Evolutionary conservation across 2,113 vertebrate genomes (phyloP), one percentile per base, ranked within the genome.

Genomic region (Andinoacara biseriatus): DNA sequence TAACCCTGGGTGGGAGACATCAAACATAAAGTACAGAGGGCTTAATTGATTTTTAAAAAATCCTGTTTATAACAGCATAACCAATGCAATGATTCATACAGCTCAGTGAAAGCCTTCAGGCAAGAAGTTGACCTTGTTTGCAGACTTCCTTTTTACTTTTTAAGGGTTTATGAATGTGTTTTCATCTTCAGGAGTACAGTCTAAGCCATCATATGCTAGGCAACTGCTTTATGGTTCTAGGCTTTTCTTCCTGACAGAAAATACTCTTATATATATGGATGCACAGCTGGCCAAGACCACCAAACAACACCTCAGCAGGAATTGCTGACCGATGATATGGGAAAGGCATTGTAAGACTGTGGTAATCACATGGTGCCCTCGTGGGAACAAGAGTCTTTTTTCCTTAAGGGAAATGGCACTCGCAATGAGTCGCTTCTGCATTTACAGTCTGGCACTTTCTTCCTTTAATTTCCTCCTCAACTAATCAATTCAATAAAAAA

Each of bases 1-100:
- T 76, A 94, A 91, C 85, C 87, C 85, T 88, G 82, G 87, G 83
- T 90, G 82, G 65, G 76, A 90, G 84, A 91, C 85, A 89, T 93
- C 88, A 92, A 92, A 92, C 81, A 87, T 83, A 57, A 82, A 83
- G 84, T 85, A 87, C 59, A 72, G 61, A 83, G 62, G 59, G 74
- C 85, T 86, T 87, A 93, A 93, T 92, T 91, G 88, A 93, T 91
- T 90, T 88, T 74, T 90, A 20, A 33, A 76, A 38, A 86, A 89
- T 88, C 87, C 90, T 91, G 87, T 92, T 93, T 90, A 83, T 81
- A 87, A 87, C 75, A 76, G 89, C 85, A 83, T 62, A 90, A 87
- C 86, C 79, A 87, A 87, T 83, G 90, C 84, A 86, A 84, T 92
- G 89, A 93, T 78, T 93, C 69, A 92, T 79, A 81, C 69, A 79